Percentiles rank a stretch among this genome's conserved stretches.
phyloP scores from a whole-genome alignment of 1,140 invertebrate species.

The Nasonia longicornis region DNA sequence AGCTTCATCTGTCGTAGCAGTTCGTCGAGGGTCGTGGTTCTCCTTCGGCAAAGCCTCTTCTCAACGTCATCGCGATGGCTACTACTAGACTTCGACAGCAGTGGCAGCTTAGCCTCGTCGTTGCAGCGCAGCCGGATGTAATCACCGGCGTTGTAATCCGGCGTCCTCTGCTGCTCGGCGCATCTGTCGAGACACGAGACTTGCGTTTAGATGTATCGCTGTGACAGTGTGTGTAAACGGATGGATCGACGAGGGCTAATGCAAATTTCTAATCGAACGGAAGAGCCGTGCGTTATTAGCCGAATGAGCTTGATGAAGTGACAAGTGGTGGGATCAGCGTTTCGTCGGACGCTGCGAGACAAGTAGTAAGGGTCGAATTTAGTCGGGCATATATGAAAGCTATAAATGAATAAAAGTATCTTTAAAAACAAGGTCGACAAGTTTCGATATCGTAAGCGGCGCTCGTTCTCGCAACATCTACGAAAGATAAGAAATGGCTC shows the following conservation, averaged over 20 bases:
- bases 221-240: neutral
- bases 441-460: too few species aligned
- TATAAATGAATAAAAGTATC: too few species aligned
- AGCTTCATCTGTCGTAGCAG: slow-evolving; percentile 33
- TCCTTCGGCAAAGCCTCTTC: neutral
- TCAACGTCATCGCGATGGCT: neutral
- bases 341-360: too few species aligned
- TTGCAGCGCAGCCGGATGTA: neutral
- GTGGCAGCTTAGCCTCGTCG: neutral
- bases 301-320: neutral
- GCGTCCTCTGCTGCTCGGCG: neutral
- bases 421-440: too few species aligned
- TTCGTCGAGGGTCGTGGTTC: neutral
- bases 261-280: neutral
- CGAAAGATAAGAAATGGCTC: too few species aligned
- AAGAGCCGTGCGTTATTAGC: neutral
- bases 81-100: neutral
- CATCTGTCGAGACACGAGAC: neutral
- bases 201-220: neutral
- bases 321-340: too few species aligned
- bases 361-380: too few species aligned
- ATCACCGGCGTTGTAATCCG: neutral
- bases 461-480: too few species aligned
- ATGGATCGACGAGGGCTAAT: neutral
- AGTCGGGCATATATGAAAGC: too few species aligned